Conservation (phyloP, 2,797 vertebrate genomes). For the Sciurus carolinensis region DNA sequence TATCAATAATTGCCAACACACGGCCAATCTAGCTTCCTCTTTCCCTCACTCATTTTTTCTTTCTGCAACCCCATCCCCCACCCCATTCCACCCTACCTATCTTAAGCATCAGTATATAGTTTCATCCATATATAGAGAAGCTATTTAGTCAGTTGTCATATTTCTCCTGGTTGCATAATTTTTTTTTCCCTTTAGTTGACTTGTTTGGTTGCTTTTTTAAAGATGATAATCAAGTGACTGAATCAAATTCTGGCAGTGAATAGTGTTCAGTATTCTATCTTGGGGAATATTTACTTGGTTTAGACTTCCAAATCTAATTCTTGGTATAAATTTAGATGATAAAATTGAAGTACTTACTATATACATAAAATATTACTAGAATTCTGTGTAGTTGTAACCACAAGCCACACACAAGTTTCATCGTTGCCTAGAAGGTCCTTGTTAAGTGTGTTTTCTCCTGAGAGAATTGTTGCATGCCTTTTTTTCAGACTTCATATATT, state of each 20-base stretch:
- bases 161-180: neutral
- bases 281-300: neutral
- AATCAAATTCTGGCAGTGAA: slow-evolving; percentile 14
- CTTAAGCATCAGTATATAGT: neutral
- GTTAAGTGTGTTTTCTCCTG: neutral
- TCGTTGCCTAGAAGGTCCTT: neutral
- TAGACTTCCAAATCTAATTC: slow-evolving; percentile 22
- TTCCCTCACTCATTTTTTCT: neutral
- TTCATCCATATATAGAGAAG: neutral
- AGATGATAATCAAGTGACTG: neutral
- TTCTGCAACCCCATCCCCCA: neutral
- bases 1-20: neutral
- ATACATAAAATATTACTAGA: neutral
- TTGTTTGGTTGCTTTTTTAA: slow-evolving; percentile 23
- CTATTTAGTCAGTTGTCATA: neutral
- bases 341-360: neutral
- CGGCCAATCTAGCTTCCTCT: slow-evolving; percentile 12
- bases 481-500: neutral
- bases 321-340: slow-evolving; percentile 10
- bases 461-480: neutral
- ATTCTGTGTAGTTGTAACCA: neutral
- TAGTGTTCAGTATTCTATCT: neutral
- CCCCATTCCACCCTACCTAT: slow-evolving; percentile 11
- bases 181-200: neutral
- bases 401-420: neutral